Evolutionary conservation across 1,140 invertebrate species (phyloP).

Genomic region (Dufourea novaeangliae): DNA sequence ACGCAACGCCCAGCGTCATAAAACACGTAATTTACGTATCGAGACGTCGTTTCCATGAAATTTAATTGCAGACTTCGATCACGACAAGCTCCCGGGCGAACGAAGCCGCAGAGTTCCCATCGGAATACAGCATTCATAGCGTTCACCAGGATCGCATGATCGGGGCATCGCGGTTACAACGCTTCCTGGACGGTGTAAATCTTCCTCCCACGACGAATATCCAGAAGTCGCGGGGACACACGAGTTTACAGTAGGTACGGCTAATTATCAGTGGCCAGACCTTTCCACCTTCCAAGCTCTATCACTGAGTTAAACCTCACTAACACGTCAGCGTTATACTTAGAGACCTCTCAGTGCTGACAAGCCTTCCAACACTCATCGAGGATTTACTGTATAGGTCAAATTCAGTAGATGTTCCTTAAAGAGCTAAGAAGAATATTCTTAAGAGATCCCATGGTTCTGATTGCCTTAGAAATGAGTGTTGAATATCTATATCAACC

Average conservation of each 20-base stretch:
- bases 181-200: constrained; percentile 11
- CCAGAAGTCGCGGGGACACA: not conserved
- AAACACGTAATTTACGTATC: constrained; percentile 11
- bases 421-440: too few relatives aligned
- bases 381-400: too few relatives aligned
- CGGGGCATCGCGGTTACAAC: not conserved
- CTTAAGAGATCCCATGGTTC: too few relatives aligned
- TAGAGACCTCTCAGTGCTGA: too few relatives aligned
- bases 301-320: too few relatives aligned
- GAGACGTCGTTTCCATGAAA: constrained; percentile 13
- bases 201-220: constrained; percentile 4
- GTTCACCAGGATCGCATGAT: constrained; percentile 17
- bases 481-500: too few relatives aligned
- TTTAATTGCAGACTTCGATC: not conserved
- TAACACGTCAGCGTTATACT: too few relatives aligned
- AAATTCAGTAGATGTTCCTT: too few relatives aligned
- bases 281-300: too few relatives aligned
- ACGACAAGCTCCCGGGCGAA: not conserved
- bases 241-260: constrained; percentile 26
- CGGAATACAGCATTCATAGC: constrained; percentile 1
- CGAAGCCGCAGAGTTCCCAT: not conserved
- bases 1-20: not conserved
- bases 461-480: too few relatives aligned
- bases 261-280: constrained; percentile 56
- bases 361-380: too few relatives aligned